These are phyloP conservation scores for Monochamus saltuarius DNA, from an alignment of 1,140 invertebrate genomes.

Conservation along the genomic window DNA sequence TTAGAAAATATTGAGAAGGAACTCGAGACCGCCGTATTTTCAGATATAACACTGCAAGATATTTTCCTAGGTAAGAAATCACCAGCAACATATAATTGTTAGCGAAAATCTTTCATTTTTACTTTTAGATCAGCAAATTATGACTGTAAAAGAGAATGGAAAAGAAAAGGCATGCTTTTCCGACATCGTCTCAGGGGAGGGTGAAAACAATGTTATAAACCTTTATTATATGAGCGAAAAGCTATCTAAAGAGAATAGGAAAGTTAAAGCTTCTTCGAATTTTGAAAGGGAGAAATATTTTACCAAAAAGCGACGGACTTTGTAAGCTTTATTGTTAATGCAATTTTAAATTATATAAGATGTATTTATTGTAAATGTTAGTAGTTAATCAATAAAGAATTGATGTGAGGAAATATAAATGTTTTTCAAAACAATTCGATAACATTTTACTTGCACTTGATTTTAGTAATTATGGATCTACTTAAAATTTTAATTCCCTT, in stretches of 20 bases:
- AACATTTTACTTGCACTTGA: too few species aligned
- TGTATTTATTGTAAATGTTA: too few species aligned
- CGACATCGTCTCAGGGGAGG: background rate
- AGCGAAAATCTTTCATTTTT: background rate
- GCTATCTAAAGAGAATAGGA: conserved; percentile 6
- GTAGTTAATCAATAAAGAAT: too few species aligned
- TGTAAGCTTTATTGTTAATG: too few species aligned
- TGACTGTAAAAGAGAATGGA: conserved; percentile 7
- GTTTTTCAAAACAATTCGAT: too few species aligned
- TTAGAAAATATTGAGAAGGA: conserved; percentile 10
- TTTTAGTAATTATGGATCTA: too few species aligned
- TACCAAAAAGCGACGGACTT: too few species aligned
- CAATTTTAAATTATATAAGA: too few species aligned
- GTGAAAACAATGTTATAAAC: conserved; percentile 14
- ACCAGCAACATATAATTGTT: background rate
- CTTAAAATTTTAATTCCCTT: too few species aligned
- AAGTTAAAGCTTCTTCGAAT: background rate
- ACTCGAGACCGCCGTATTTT: background rate
- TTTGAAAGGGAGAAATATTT: conserved; percentile 4
- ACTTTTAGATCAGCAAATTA: conserved; percentile 8
- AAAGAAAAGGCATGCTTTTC: background rate
- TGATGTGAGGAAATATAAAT: too few species aligned
- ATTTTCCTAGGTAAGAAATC: conserved; percentile 4
- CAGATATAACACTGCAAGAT: conserved; percentile 14
- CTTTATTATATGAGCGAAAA: conserved; percentile 15